phyloP scores from a whole-genome alignment of 2,113 vertebrate genomes.

The Parus major region DNA sequence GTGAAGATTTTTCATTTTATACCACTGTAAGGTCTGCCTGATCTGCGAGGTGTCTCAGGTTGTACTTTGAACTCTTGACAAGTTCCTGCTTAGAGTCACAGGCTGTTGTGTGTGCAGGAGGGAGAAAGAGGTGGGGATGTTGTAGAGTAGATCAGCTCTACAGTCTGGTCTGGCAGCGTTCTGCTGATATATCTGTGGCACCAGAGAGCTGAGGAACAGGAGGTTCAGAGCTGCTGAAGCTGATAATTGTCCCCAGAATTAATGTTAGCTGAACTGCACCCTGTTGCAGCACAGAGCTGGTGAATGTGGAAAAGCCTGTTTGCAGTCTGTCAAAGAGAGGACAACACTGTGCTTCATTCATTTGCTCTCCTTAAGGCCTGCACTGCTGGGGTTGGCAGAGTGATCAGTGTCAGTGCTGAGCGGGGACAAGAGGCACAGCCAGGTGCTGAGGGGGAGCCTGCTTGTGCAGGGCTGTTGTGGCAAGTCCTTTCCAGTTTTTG shows the following conservation, averaged over 20 bases:
- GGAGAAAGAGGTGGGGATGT: neutral
- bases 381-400: neutral
- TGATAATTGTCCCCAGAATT: neutral
- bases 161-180: neutral
- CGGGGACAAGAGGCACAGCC: neutral
- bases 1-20: neutral
- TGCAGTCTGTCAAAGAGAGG: neutral
- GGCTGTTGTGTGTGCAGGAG: neutral
- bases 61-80: neutral
- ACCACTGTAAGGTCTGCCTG: neutral
- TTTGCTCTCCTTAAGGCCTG: neutral
- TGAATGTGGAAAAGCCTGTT: constrained; percentile 43
- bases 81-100: neutral
- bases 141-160: neutral
- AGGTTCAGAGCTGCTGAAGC: neutral
- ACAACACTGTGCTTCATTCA: neutral
- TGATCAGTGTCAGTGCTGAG: neutral
- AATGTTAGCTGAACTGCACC: neutral
- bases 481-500: neutral
- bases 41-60: neutral
- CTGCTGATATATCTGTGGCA: neutral
- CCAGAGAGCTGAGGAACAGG: neutral
- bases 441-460: neutral
- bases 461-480: neutral
- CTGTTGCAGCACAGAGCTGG: rapidly evolving